phyloP scores from a whole-genome alignment of 2,113 vertebrate species.

The Caloenas nicobarica region DNA sequence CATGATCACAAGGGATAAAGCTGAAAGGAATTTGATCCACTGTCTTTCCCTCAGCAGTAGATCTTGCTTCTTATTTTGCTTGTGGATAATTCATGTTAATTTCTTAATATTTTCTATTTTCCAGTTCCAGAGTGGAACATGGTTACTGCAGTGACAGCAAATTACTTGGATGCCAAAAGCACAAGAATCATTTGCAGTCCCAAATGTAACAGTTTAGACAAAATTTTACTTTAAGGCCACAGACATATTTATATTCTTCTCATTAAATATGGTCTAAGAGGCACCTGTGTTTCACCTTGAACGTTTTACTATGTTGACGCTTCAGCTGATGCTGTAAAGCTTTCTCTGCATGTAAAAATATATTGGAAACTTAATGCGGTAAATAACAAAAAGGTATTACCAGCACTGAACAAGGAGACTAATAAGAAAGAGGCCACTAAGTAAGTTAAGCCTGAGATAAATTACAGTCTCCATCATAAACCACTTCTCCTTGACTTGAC shows the following conservation, averaged over 20 bases:
- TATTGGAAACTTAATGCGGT: neutral
- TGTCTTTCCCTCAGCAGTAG: neutral
- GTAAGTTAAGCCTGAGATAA: neutral
- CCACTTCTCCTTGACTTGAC: neutral
- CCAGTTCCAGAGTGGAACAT: neutral
- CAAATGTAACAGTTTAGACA: neutral
- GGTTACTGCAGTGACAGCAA: neutral
- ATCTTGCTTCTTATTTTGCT: neutral
- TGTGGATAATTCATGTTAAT: neutral
- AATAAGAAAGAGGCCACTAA: neutral
- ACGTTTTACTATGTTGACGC: neutral
- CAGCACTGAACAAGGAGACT: neutral
- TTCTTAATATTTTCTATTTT: neutral
- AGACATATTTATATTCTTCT: neutral
- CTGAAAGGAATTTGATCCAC: neutral
- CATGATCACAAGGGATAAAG: neutral
- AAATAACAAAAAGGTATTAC: neutral
- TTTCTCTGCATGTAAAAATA: neutral
- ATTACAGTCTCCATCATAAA: neutral
- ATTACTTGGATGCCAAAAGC: neutral
- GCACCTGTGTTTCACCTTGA: neutral
- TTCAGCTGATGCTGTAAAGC: neutral
- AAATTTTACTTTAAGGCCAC: neutral
- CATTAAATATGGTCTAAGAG: neutral
- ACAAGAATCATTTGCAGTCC: neutral